A percentile compares a stretch with the other conserved stretches of the same genome.
phyloP scores from a whole-genome alignment of 2,113 vertebrate genomes.

The Microcebus jonahi region DNA sequence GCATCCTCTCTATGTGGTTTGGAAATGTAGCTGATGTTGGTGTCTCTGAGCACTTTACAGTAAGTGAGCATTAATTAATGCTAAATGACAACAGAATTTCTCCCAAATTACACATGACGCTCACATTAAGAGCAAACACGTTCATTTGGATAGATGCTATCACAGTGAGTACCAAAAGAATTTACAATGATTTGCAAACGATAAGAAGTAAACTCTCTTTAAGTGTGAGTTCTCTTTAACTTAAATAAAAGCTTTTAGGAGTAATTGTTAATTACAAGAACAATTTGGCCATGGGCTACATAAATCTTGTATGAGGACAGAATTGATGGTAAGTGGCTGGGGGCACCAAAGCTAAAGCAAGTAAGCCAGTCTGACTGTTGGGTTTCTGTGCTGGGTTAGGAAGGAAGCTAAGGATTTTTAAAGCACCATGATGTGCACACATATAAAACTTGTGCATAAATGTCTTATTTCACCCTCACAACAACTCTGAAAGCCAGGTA shows the following conservation, averaged over 20 bases:
- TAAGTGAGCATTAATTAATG: slow-evolving; percentile 79
- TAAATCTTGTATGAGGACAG: slow-evolving; percentile 38
- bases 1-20: neutral
- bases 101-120: slow-evolving; percentile 68
- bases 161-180: slow-evolving; percentile 66
- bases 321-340: neutral
- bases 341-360: neutral
- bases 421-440: rapidly evolving
- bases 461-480: neutral
- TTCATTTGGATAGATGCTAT: slow-evolving; percentile 75
- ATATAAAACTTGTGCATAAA: rapidly evolving
- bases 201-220: slow-evolving; percentile 73
- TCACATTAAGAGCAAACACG: slow-evolving; percentile 70
- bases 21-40: slow-evolving; percentile 40
- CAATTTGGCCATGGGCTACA: slow-evolving; percentile 17
- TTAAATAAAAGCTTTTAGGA: slow-evolving; percentile 75
- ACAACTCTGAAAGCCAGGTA: neutral
- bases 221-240: slow-evolving; percentile 74
- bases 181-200: slow-evolving; percentile 73
- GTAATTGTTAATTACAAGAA: slow-evolving; percentile 74
- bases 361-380: neutral
- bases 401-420: rapidly evolving
- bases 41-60: slow-evolving; percentile 63
- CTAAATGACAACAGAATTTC: slow-evolving; percentile 74
- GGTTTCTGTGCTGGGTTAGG: neutral